Conservation (phyloP, 2,888 invertebrate genomes). For the Liopterus haemorrhoidalis region DNA sequence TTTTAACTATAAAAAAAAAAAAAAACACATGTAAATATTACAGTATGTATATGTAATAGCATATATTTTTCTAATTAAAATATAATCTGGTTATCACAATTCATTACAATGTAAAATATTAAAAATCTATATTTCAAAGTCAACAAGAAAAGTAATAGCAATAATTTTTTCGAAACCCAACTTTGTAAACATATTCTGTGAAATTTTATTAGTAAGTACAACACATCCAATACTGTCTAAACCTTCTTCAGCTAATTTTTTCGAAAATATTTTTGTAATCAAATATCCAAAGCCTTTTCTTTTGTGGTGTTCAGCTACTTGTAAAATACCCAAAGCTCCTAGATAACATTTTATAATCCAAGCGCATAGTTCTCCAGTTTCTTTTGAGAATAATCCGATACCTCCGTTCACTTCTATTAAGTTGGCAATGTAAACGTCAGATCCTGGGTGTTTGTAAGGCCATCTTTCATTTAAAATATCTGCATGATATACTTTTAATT, state of each 20-base stretch:
- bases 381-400: constrained; percentile 41
- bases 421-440: constrained; percentile 37
- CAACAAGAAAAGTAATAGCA: too few relatives aligned
- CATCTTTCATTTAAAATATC: constrained; percentile 38
- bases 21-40: too few relatives aligned
- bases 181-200: constrained; percentile 40
- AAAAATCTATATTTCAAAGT: too few relatives aligned
- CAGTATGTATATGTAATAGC: too few relatives aligned
- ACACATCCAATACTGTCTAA: constrained; percentile 38
- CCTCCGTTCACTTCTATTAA: constrained; percentile 41
- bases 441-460: constrained; percentile 38
- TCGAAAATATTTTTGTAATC: constrained; percentile 39
- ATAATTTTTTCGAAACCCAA: constrained; percentile 33
- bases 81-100: too few relatives aligned
- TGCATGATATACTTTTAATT: constrained; percentile 36
- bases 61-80: too few relatives aligned
- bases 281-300: constrained; percentile 42
- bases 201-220: constrained; percentile 38
- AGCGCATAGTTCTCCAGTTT: constrained; percentile 38
- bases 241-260: constrained; percentile 39
- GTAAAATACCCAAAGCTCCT: constrained; percentile 40
- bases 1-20: too few relatives aligned
- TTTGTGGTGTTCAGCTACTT: constrained; percentile 40
- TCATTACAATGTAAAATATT: too few relatives aligned
- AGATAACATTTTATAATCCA: constrained; percentile 42